A percentile compares a stretch with the other conserved stretches of the same genome.
These are phyloP conservation scores for Geopemphigus sp. DNA, from an alignment of 1,140 invertebrate genomes.

Conservation along the genomic window DNA sequence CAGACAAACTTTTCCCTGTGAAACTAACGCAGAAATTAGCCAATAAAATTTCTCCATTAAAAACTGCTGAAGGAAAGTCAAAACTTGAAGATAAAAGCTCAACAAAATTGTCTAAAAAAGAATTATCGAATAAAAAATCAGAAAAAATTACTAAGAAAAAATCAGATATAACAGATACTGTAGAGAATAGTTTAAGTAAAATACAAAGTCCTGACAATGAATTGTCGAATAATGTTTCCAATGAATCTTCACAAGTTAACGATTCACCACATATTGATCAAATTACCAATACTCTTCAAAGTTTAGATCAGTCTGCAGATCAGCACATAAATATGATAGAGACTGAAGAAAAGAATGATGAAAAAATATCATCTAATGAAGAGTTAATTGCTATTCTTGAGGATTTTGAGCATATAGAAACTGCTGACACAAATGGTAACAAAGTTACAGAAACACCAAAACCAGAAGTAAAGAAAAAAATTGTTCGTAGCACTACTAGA, in stretches of 20 bases:
- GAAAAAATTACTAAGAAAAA: background rate
- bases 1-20: conserved; percentile 59
- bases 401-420: conserved; percentile 38
- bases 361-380: conserved; percentile 40
- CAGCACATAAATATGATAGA: background rate
- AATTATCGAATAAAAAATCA: background rate
- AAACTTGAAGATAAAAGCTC: conserved; percentile 50
- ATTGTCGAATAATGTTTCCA: background rate
- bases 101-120: conserved; percentile 7
- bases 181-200: conserved; percentile 6
- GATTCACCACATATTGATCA: conserved; percentile 30
- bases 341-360: conserved; percentile 35
- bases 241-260: background rate
- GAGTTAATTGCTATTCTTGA: conserved; percentile 46
- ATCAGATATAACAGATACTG: background rate
- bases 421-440: conserved; percentile 26
- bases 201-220: background rate
- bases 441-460: background rate
- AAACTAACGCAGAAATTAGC: conserved; percentile 58
- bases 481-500: conserved; percentile 22
- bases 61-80: conserved; percentile 14
- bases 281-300: conserved; percentile 19
- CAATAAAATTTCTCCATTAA: conserved; percentile 54
- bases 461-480: conserved; percentile 10
- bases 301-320: conserved; percentile 28